A percentile compares a stretch with the other conserved stretches of the same genome.
Conservation (phyloP, 1,140 invertebrate species). For the Eulimnadia texana region DNA sequence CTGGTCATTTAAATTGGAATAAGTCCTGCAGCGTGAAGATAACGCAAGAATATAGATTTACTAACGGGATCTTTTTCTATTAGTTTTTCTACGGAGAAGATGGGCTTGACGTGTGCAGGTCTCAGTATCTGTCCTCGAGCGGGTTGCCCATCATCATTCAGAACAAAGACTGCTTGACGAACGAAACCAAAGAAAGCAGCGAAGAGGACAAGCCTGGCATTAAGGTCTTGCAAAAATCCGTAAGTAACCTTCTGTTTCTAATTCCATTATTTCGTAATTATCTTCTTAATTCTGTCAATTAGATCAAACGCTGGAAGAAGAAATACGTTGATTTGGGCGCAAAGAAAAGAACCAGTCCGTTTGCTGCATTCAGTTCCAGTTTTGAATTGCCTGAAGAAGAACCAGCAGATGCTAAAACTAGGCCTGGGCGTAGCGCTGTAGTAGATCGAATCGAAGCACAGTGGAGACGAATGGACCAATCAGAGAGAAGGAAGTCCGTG, state of each 20-base stretch:
- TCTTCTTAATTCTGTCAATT: neutral
- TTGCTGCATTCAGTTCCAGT: constrained; percentile 21
- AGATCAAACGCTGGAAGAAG: constrained; percentile 13
- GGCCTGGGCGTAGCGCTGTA: constrained; percentile 20
- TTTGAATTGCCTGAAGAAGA: neutral
- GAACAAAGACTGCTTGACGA: constrained; percentile 50
- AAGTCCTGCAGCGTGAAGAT: too few relatives aligned
- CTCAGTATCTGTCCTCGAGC: constrained; percentile 64
- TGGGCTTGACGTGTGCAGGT: constrained; percentile 79
- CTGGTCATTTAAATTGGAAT: too few relatives aligned
- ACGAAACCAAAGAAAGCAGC: constrained; percentile 35
- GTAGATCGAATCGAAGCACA: constrained; percentile 18
- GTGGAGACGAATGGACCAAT: constrained; percentile 23
- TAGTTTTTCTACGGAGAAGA: constrained; percentile 94
- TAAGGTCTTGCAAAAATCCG: neutral
- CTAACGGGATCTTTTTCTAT: too few relatives aligned
- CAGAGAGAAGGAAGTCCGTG: constrained; percentile 1
- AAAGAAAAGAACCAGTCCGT: constrained; percentile 33
- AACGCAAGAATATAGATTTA: too few relatives aligned
- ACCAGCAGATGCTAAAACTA: neutral
- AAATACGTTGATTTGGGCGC: constrained; percentile 39
- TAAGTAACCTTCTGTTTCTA: neutral
- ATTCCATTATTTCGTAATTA: neutral
- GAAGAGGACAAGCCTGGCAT: constrained; percentile 32
- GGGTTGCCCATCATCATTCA: constrained; percentile 66